Evolutionary conservation across 2,113 vertebrate genomes (phyloP).

Genomic region (Paradisaea rubra): DNA sequence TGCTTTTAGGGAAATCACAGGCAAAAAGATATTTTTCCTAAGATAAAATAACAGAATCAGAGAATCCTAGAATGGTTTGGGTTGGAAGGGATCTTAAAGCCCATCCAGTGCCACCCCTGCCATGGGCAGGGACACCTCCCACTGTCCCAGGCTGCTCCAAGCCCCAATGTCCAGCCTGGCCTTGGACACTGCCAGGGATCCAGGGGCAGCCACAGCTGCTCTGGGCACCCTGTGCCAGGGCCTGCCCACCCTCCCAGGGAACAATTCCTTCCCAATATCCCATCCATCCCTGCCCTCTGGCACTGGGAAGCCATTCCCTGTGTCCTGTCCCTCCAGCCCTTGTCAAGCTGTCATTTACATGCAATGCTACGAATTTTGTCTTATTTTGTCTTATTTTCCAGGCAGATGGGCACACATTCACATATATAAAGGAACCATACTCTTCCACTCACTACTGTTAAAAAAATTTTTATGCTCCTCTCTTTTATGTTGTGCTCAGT

Average conservation of each 20-base stretch:
- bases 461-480: background rate
- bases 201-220: background rate
- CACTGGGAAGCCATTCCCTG: background rate
- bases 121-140: background rate
- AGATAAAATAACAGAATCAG: background rate
- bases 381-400: background rate
- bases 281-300: background rate
- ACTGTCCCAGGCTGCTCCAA: background rate
- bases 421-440: background rate
- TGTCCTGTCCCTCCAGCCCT: background rate
- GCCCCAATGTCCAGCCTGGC: background rate
- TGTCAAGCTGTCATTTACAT: background rate
- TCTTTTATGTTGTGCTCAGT: background rate
- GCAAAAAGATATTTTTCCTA: background rate
- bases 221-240: background rate
- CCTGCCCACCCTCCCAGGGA: background rate
- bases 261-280: background rate
- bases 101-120: background rate
- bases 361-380: background rate
- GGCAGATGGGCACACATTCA: background rate
- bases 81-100: background rate
- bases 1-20: background rate
- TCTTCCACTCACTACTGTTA: background rate
- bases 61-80: background rate
- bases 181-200: background rate